Percentiles rank a stretch among this genome's conserved stretches.
Conservation (phyloP, 2,113 vertebrate species). For the Gobio gobio region DNA sequence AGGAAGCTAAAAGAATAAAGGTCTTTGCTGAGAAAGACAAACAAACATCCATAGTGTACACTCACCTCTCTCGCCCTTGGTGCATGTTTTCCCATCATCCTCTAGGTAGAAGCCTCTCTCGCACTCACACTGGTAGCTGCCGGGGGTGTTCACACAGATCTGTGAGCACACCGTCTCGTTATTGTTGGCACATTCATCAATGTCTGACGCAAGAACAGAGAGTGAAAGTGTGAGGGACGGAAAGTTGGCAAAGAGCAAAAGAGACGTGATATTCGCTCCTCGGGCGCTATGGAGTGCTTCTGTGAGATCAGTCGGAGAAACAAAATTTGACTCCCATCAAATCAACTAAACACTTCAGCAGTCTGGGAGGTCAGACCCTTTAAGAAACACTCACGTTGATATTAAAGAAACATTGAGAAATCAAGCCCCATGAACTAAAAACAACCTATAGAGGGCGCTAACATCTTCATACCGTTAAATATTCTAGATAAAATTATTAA, state of each 20-base stretch:
- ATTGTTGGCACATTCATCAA: conserved; percentile 86
- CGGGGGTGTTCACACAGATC: conserved; percentile 87
- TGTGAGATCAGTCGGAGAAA: background rate
- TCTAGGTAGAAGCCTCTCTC: conserved; percentile 84
- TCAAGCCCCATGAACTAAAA: background rate
- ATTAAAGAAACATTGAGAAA: background rate
- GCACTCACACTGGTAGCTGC: conserved; percentile 93
- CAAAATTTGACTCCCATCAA: conserved; percentile 11
- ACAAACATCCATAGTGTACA: background rate
- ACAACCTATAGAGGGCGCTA: background rate
- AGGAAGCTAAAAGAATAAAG: background rate
- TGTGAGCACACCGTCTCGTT: conserved; percentile 87
- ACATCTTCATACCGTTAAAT: background rate
- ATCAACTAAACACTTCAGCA: background rate
- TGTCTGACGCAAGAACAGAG: conserved; percentile 74
- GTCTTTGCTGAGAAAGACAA: conserved; percentile 44
- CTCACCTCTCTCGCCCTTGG: conserved; percentile 85
- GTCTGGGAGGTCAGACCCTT: background rate
- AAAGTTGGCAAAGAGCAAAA: background rate
- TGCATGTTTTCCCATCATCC: conserved; percentile 88
- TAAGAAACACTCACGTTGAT: background rate
- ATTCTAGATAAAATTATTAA: background rate
- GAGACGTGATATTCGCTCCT: background rate
- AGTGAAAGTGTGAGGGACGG: conserved; percentile 30
- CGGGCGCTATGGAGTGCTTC: background rate